Evolutionary conservation across 2,888 invertebrate genomes (phyloP).

Genomic region (Candidula unifasciata): DNA sequence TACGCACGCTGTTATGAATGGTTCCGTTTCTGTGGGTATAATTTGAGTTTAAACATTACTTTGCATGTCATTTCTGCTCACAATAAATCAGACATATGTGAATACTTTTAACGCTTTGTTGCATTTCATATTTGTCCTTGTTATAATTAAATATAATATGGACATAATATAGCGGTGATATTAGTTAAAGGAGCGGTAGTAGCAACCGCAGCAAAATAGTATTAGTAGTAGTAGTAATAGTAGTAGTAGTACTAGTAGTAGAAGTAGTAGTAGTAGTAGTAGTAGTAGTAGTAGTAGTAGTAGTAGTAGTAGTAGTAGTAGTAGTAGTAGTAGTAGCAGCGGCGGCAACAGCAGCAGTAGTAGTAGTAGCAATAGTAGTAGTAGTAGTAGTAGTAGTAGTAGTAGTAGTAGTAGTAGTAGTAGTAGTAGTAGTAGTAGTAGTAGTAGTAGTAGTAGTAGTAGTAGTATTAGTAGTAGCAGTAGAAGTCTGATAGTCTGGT

Average conservation of each 20-base stretch:
- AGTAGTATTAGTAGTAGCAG: no score
- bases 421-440: neutral
- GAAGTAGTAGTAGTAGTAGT: slow-evolving; percentile 31
- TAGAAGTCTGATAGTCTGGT: no score
- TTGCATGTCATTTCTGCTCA: no score
- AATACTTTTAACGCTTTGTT: no score
- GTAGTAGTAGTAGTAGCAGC: no score
- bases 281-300: slow-evolving; percentile 34
- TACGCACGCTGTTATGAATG: neutral
- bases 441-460: no score
- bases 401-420: neutral
- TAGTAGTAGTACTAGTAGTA: slow-evolving; percentile 20
- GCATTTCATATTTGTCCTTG: no score
- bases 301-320: slow-evolving; percentile 30
- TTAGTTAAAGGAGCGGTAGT: slow-evolving; percentile 12
- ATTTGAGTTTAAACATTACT: no score
- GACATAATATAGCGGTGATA: slow-evolving; percentile 4
- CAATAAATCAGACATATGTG: no score
- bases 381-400: neutral
- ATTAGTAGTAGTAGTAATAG: slow-evolving; percentile 23
- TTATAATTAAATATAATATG: no score
- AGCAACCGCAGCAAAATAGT: slow-evolving; percentile 19
- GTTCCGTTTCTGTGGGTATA: slow-evolving; percentile 7
- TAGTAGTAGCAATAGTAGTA: neutral
- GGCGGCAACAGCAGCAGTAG: neutral